phyloP scores from a whole-genome alignment of 2,113 vertebrate genomes.

The Progne subis region DNA sequence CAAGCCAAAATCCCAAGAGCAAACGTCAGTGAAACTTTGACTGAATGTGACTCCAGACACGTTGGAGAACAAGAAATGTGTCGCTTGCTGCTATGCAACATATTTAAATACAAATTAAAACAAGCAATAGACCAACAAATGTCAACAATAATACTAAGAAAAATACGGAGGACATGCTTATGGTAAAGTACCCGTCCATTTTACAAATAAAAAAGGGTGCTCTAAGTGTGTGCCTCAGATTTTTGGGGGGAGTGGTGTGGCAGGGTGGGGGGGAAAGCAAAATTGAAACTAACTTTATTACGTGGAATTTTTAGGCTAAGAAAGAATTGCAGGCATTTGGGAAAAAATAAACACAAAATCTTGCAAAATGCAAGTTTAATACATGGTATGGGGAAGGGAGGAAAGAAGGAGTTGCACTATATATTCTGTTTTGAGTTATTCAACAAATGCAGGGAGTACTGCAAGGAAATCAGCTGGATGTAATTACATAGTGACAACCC shows the following conservation, averaged over 20 bases:
- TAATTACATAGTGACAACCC: background rate
- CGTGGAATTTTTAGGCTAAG: background rate
- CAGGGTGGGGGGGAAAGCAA: background rate
- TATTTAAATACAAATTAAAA: conserved; percentile 17
- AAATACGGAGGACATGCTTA: background rate
- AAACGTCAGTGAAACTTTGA: background rate
- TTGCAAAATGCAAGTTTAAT: background rate
- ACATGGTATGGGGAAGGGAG: background rate
- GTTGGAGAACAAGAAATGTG: background rate
- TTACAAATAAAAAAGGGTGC: background rate
- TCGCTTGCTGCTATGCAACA: background rate
- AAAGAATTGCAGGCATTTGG: background rate
- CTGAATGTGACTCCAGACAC: background rate
- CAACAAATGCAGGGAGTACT: background rate
- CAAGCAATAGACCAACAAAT: background rate
- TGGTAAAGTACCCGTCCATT: background rate
- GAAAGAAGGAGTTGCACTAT: background rate
- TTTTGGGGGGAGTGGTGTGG: background rate
- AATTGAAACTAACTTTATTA: background rate
- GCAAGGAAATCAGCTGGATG: conserved; percentile 20
- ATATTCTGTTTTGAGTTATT: background rate
- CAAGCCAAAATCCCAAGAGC: background rate
- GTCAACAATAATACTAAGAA: background rate
- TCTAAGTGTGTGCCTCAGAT: background rate
- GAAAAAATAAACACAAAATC: background rate